phyloP scores from a whole-genome alignment of 2,113 vertebrate genomes.

The Chascanopsetta lugubris region DNA sequence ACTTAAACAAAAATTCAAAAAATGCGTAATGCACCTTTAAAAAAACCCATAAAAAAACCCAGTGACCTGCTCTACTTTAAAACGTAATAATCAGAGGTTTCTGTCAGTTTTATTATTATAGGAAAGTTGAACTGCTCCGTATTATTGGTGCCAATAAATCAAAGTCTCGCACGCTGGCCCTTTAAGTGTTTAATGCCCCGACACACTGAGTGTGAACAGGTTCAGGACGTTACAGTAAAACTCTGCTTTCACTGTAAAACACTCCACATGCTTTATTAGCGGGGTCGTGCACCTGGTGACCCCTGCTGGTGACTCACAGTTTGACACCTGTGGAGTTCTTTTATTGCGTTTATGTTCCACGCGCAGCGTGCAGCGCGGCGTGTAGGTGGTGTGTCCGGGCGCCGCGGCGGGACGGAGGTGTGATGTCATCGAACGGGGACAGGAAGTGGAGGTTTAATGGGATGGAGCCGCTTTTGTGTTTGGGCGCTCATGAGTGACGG shows the following conservation, averaged over 20 bases:
- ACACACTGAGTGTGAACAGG: slow-evolving; percentile 3
- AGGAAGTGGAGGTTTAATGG: slow-evolving; percentile 46
- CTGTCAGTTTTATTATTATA: no score
- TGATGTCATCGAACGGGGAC: background rate
- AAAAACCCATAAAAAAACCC: no score
- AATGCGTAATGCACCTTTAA: no score
- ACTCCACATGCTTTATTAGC: background rate
- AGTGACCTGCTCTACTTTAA: no score
- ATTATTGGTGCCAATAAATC: no score
- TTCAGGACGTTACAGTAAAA: background rate
- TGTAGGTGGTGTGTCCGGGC: background rate
- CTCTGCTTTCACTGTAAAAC: background rate
- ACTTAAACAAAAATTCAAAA: no score
- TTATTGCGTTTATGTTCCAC: slow-evolving; percentile 5
- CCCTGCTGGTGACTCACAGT: background rate
- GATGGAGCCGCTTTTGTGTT: slow-evolving; percentile 56
- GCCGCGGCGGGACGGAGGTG: background rate
- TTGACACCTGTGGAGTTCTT: slow-evolving; percentile 17
- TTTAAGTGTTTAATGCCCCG: background rate
- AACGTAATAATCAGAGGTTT: no score
- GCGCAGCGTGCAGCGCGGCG: no score
- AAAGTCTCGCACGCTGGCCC: no score
- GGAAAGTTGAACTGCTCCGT: no score
- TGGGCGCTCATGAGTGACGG: slow-evolving; percentile 54
- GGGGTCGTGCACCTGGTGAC: slow-evolving; percentile 11